Evolutionary conservation across 2,113 vertebrate species (phyloP).

Genomic region (Larimichthys crocea): DNA sequence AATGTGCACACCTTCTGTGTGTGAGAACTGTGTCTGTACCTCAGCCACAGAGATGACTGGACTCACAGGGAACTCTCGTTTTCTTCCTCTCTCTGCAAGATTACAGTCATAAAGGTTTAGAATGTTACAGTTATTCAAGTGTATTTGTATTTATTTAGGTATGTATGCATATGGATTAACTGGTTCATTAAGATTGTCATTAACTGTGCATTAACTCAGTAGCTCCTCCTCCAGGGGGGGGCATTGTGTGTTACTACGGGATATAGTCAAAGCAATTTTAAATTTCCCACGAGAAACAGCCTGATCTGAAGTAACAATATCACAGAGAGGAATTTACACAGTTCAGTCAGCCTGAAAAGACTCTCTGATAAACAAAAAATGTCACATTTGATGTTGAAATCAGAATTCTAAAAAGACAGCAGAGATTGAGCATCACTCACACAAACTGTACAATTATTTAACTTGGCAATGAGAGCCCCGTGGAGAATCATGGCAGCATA

Average conservation of each 20-base stretch:
- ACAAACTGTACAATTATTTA: constrained; percentile 26
- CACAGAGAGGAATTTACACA: not conserved
- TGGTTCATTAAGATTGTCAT: constrained; percentile 8
- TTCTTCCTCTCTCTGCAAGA: not conserved
- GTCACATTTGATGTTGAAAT: not conserved
- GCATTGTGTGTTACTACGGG: not conserved
- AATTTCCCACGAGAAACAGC: not conserved
- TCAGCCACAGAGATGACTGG: not conserved
- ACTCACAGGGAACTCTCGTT: not conserved
- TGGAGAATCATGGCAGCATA: constrained; percentile 33
- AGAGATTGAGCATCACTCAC: not conserved
- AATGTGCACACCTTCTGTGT: not conserved
- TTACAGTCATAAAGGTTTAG: not conserved
- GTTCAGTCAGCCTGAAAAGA: not conserved
- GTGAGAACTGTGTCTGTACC: not conserved
- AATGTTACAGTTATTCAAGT: no score
- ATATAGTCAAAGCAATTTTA: not conserved
- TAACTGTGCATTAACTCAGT: not conserved
- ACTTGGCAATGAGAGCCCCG: constrained; percentile 1
- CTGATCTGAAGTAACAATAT: not conserved
- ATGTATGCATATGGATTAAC: no score
- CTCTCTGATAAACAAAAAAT: not conserved
- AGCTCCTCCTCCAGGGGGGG: no score
- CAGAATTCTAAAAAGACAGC: not conserved
- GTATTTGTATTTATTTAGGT: no score